Evolutionary conservation across 2,888 invertebrate species (phyloP), one percentile per base, ranked within the genome.

Genomic region (Terebella lapidaria): DNA sequence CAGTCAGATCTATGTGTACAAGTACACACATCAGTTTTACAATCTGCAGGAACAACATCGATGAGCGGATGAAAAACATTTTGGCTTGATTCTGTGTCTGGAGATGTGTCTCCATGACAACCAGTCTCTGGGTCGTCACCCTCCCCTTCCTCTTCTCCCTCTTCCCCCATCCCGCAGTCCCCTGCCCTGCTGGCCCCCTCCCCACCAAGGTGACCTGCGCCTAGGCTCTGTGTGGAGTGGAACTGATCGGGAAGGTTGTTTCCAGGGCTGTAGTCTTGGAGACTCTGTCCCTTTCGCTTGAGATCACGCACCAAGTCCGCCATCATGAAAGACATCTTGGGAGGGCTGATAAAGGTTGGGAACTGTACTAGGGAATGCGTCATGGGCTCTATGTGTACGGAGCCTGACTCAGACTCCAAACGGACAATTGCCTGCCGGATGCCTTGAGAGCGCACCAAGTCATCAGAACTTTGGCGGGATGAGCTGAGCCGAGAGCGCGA

Each of bases 321-420:
- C 27, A 47, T 27, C 3, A 27, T 26, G 26, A 26, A 26, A 25
- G 22, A 18, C 24, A n/a, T 49, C 53, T 28, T 22, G 10, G 49
- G 49, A 22, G 15, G 22, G 20, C 47, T 24, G n/a, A 56, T 3
- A 15, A 26, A 27, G 18, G 56, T 25, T 25, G 56, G 56, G 20
- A 56, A 47, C 49, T 56, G 47, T 24, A 56, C 15, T 18, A 47
- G 47, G 29, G 56, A 56, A 22, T 47, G 46, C 15, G 56, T 56
- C 10, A 26, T n/a, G 15, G 55, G 30, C 24, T 55, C 55, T 10
- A 3, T 26, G 20, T 42, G 24, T n/a, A 1, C 24, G 28, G 27
- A 27, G 27, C 25, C 3, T 4, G 20, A 15, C 25, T 1, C 20
- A 18, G 3, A 24, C 24, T 35, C 1, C 22, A n/a, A 10, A 18